These are phyloP conservation scores for Crepidodera aurea DNA, from an alignment of 2,888 invertebrate species.

Conservation along the genomic window DNA sequence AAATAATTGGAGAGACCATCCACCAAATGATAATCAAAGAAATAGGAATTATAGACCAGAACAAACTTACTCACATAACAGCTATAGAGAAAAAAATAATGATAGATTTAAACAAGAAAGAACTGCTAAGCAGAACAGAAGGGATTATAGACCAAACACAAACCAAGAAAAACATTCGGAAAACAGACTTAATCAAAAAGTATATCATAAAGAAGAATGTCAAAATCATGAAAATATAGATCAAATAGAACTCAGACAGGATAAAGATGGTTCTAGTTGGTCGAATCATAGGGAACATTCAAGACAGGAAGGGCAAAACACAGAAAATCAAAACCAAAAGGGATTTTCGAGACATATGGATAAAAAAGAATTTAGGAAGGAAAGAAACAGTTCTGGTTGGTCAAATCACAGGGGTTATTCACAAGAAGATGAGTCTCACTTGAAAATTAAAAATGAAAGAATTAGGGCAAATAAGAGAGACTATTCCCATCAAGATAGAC, in stretches of 20 bases:
- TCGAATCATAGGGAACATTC: neutral
- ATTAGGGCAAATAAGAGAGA: neutral
- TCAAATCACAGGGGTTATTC: neutral
- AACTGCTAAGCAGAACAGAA: neutral
- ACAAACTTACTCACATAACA: too few relatives aligned
- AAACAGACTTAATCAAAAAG: too few relatives aligned
- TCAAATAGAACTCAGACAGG: neutral
- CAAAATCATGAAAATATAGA: neutral
- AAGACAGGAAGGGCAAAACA: neutral
- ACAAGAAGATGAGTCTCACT: too few relatives aligned
- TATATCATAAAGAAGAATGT: too few relatives aligned
- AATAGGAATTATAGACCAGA: too few relatives aligned
- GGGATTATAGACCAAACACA: too few relatives aligned
- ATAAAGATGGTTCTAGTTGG: neutral
- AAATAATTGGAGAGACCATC: too few relatives aligned
- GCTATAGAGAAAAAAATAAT: neutral
- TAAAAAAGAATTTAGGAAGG: neutral
- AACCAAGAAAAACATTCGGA: too few relatives aligned
- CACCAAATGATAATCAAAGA: too few relatives aligned
- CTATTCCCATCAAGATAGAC: neutral
- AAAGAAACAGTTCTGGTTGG: neutral
- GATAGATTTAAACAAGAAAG: neutral
- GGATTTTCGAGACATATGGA: too few relatives aligned
- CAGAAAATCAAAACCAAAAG: too few relatives aligned
- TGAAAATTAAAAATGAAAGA: too few relatives aligned